Evolutionary conservation across 2,797 vertebrate genomes (phyloP), one percentile per base, ranked within the genome.

Genomic region (Tolypeutes matacus): DNA sequence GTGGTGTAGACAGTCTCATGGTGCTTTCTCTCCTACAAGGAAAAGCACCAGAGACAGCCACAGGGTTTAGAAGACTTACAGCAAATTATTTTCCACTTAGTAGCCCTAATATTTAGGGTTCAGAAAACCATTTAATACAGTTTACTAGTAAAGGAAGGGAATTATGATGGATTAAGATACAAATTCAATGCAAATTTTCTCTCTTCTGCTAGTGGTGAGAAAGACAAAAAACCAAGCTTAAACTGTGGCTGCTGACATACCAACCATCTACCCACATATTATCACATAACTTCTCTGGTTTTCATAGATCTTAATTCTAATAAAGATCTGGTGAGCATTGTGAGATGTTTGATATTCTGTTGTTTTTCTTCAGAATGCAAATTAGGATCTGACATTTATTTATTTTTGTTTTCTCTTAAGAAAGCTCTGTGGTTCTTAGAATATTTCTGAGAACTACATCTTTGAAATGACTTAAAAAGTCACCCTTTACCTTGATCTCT

Each of bases 111-210:
- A 92, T 93, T 95, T 95, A 53, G 64, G 46, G n/a, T 96, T 90
- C 84, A 90, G 49, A 83, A 96, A 97, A 75, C 39, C 78, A 94
- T 80, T 93, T 85, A 93, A 80, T 92, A 82, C 11, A 96, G 46
- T 96, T 94, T 92, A 70, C 85, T 64, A 17, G 87, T 80, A 95
- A 94, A 92, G 82, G 62, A 90, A 91, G 25, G 64, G 51, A 93
- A 92, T 94, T 96, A 83, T 42, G 31, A 75, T 89, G 85, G 92
- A 90, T 97, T 95, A 92, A 39, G 46, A 78, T 60, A 93, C 34
- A 95, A 90, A 96, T 83, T 94, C 65, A 72, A 39, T 62, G 64
- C 39, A 82, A 82, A 86, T 96, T 92, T 92, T 92, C 72, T 93
- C 46, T 90, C 23, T 84, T 93, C 31, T 82, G 42, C 20, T 75